Base-by-base conservation (phyloP, 1,140 invertebrate genomes). In the Drosophila trapezifrons region DNA sequence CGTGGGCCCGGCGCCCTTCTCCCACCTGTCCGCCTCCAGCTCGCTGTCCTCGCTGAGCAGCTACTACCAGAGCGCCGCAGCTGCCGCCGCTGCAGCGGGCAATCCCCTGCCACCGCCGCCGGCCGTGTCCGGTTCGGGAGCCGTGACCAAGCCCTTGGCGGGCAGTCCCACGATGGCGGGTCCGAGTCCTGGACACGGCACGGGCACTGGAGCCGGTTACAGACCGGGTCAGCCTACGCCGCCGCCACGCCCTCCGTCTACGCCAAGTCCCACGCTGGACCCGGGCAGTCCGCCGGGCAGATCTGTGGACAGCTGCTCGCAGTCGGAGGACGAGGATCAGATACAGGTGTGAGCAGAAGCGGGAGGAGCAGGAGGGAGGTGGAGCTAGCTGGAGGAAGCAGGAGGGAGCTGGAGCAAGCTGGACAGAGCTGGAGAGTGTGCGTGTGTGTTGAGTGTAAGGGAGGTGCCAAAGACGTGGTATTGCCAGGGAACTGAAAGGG, bases 21-120 rank as follows among this genome's bases (percentile, higher is more conserved):
- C 91, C 2, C 91, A 92, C 75, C 78, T 92, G 4, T 91, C 91
- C 45, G 91, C 91, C 55, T 92, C 91, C 55, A 92, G 85, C 60
- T 92, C 91, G 42, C 65, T 92, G 42, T 91, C 91, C n/a, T 91
- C 91, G 45, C 63, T 92, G 49, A 92, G 91, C 63, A 92, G 85
- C 55, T 92, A 92, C 43, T 92, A 92, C 46, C 90, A 91, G 58
- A 92, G 74, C 22, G 90, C 90, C 2, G 79, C 90, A 0, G 90
- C 80, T 2, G 90, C 82, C 0, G 89, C 84, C 3, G 82, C 78
- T 10, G 83, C 80, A 1, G 80, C 66, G 1, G 81, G 76, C 1
- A 52, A 49, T 3, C 49, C 65, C 4, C 29, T 60, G 13, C 38
- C 73, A 22, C 46, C 78, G 1, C 27, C 59, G 3, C 35, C 47